Conservation (phyloP, 2,797 vertebrate species). For the Lycodopsis pacificus region DNA sequence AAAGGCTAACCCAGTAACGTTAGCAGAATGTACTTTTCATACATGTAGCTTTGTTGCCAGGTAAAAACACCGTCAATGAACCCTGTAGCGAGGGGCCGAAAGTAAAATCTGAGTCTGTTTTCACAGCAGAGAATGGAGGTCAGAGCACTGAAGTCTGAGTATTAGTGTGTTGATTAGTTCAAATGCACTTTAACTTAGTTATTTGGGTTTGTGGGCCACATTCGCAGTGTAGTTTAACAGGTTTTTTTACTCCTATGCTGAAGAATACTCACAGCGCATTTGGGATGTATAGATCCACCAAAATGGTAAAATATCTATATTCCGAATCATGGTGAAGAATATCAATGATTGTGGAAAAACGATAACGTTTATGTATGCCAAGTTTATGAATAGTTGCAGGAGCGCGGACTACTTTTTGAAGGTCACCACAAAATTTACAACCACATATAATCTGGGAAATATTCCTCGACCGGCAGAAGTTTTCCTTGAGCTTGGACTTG, state of each 20-base stretch:
- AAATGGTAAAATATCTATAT: neutral
- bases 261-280: neutral
- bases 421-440: neutral
- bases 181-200: too few species aligned
- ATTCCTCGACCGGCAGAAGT: neutral
- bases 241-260: too few species aligned
- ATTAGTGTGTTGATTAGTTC: too few species aligned
- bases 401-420: neutral
- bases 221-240: too few species aligned
- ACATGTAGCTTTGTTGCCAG: too few species aligned
- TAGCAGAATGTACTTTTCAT: too few species aligned
- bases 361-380: neutral
- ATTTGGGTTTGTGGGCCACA: neutral
- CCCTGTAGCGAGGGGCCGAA: too few species aligned
- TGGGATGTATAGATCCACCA: neutral
- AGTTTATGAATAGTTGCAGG: neutral
- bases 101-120: too few species aligned
- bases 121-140: too few species aligned
- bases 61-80: too few species aligned
- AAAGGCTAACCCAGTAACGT: too few species aligned
- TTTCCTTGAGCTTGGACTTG: conserved; percentile 24
- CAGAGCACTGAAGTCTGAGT: too few species aligned
- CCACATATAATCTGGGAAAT: neutral
- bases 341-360: neutral
- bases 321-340: neutral